A percentile compares a stretch with the other conserved stretches of the same genome.
phyloP scores from a whole-genome alignment of 2,113 vertebrate genomes.

The Corydoras sp. region DNA sequence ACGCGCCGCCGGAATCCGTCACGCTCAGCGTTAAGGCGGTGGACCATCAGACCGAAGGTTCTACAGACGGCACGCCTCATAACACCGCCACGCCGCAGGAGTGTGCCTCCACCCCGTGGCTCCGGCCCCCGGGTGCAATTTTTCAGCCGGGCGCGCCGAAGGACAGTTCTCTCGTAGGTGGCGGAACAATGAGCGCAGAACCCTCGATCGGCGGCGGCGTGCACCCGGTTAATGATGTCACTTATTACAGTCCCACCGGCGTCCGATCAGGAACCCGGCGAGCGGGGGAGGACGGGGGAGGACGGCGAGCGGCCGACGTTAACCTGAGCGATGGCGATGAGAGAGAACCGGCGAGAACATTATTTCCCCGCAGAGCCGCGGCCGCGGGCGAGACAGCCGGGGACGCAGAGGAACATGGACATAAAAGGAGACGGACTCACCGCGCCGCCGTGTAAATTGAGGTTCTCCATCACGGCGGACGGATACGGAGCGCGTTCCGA shows the following conservation, averaged over 20 bases:
- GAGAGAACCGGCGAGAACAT: conserved; percentile 8
- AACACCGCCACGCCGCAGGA: background rate
- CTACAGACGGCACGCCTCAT: too few relatives aligned
- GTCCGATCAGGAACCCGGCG: background rate
- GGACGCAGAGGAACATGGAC: too few relatives aligned
- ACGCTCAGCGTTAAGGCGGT: too few relatives aligned
- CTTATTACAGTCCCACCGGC: conserved; percentile 1
- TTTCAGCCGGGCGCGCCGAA: conserved; percentile 36
- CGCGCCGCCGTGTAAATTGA: conserved; percentile 1
- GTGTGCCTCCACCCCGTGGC: conserved; percentile 1
- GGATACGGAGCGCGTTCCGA: too few relatives aligned
- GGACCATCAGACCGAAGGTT: too few relatives aligned
- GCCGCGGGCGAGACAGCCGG: conserved; percentile 13
- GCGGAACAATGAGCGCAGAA: background rate
- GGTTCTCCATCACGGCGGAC: conserved; percentile 17
- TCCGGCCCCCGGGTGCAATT: conserved; percentile 23
- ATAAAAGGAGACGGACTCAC: conserved; percentile 32
- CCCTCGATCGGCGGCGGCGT: conserved; percentile 3
- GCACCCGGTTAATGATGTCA: conserved; percentile 22
- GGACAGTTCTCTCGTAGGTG: conserved; percentile 14
- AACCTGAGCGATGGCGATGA: conserved; percentile 23
- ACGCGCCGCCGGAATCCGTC: too few relatives aligned
- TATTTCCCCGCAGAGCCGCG: conserved; percentile 36
- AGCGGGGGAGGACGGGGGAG: background rate
- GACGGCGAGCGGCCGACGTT: conserved; percentile 12